Percentiles rank a stretch among this genome's conserved stretches.
phyloP scores from a whole-genome alignment of 2,888 invertebrate species.

The Polyommatus icarus region DNA sequence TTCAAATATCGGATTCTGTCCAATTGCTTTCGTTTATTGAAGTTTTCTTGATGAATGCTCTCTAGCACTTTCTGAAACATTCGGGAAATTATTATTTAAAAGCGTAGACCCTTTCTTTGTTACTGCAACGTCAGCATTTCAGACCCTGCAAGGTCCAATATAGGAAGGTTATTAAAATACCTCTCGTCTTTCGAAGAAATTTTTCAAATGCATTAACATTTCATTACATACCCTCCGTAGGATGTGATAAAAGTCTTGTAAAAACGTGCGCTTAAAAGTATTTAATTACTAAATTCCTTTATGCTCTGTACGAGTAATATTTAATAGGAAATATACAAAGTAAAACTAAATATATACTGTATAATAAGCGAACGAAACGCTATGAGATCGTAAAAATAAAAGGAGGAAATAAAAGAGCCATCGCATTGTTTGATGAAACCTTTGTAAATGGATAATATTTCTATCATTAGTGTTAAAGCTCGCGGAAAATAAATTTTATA shows the following conservation, averaged over 20 bases:
- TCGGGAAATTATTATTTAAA: neutral
- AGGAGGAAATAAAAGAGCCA: neutral
- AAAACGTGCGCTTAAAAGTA: neutral
- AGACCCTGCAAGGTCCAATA: neutral
- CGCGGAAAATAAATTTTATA: neutral
- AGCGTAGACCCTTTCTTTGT: neutral
- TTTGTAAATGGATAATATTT: neutral
- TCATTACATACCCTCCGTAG: neutral
- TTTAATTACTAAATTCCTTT: neutral
- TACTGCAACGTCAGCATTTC: neutral
- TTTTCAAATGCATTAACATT: constrained; percentile 12
- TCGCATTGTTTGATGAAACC: neutral
- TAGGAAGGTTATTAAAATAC: constrained; percentile 3
- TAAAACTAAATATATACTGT: neutral
- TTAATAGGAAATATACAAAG: neutral
- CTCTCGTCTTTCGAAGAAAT: neutral
- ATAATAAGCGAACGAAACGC: neutral
- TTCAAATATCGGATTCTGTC: constrained; percentile 82
- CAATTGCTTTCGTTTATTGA: constrained; percentile 81
- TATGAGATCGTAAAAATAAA: neutral
- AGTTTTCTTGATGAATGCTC: constrained; percentile 82
- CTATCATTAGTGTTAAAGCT: neutral
- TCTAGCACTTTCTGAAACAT: constrained; percentile 79
- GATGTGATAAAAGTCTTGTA: constrained; percentile 9
- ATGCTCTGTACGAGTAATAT: neutral